Percentiles rank a stretch among this genome's conserved stretches.
Evolutionary conservation across 2,888 invertebrate genomes (phyloP).

Genomic region (Azorinus chamasolen): DNA sequence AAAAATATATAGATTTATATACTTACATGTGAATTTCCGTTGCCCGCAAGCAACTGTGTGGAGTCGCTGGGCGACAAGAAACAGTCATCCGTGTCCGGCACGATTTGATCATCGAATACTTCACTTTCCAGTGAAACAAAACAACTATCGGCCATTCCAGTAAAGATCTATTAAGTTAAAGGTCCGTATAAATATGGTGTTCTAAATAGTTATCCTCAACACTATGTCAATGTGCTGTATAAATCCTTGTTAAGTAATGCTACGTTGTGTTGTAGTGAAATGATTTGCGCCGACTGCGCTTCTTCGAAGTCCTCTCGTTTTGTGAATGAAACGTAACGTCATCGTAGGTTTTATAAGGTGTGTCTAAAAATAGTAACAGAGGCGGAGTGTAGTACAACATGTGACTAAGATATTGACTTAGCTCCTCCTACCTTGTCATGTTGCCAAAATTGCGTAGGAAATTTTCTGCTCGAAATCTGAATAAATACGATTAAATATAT

Average conservation of each 20-base stretch:
- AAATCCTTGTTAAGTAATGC: too few relatives aligned
- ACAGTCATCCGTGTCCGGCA: constrained; percentile 82
- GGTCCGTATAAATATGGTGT: constrained; percentile 1
- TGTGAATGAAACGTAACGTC: constrained; percentile 60
- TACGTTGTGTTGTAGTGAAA: too few relatives aligned
- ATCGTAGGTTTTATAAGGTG: constrained; percentile 23
- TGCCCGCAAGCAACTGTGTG: constrained; percentile 35
- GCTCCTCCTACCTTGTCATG: constrained; percentile 23
- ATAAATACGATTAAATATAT: too few relatives aligned
- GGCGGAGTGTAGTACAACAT: constrained; percentile 32
- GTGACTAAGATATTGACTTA: background rate
- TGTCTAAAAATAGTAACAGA: constrained; percentile 52
- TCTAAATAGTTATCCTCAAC: background rate
- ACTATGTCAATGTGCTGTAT: background rate
- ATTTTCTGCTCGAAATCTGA: background rate
- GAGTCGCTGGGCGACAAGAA: constrained; percentile 75
- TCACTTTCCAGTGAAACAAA: constrained; percentile 67
- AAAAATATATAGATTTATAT: too few relatives aligned
- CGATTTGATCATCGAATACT: constrained; percentile 82
- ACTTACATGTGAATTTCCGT: background rate
- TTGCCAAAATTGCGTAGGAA: constrained; percentile 7
- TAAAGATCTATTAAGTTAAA: constrained; percentile 12
- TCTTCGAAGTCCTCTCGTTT: constrained; percentile 39
- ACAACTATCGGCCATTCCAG: constrained; percentile 80
- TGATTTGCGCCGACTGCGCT: background rate